Conservation (phyloP, 2,888 invertebrate species). For the Agrochola lychnidis region DNA sequence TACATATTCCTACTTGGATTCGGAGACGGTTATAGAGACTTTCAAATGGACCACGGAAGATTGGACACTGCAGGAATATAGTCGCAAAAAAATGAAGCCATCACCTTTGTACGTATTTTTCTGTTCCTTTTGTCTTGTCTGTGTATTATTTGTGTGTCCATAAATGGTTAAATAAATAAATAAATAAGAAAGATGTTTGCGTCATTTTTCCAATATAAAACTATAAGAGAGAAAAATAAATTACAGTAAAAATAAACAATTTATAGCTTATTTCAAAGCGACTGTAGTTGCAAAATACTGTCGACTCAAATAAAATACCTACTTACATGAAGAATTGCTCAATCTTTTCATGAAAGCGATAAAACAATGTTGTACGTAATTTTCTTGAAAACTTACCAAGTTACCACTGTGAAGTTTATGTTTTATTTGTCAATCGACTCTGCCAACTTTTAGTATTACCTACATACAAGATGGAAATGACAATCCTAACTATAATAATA, state of each 20-base stretch:
- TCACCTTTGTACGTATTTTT: no score
- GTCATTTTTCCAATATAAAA: background rate
- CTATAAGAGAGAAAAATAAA: background rate
- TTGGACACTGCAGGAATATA: background rate
- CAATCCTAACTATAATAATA: no score
- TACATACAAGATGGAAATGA: background rate
- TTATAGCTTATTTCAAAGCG: background rate
- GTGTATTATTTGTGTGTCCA: no score
- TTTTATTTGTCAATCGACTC: background rate
- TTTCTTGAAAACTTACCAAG: background rate
- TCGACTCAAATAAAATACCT: slow-evolving; percentile 11
- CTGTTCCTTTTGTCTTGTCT: no score
- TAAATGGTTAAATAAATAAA: no score
- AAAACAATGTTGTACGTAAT: background rate
- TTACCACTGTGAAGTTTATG: background rate
- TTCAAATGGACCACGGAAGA: background rate
- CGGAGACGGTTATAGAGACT: background rate
- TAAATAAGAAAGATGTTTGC: background rate
- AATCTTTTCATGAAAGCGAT: background rate
- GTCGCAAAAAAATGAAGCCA: no score
- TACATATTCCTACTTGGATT: background rate
- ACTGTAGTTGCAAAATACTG: slow-evolving; percentile 14
- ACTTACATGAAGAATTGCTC: slow-evolving; percentile 18
- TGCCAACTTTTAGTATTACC: no score
- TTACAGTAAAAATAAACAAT: slow-evolving; percentile 5